Evolutionary conservation across 1,140 invertebrate species (phyloP).

Genomic region (Diachasmimorpha longicaudata): DNA sequence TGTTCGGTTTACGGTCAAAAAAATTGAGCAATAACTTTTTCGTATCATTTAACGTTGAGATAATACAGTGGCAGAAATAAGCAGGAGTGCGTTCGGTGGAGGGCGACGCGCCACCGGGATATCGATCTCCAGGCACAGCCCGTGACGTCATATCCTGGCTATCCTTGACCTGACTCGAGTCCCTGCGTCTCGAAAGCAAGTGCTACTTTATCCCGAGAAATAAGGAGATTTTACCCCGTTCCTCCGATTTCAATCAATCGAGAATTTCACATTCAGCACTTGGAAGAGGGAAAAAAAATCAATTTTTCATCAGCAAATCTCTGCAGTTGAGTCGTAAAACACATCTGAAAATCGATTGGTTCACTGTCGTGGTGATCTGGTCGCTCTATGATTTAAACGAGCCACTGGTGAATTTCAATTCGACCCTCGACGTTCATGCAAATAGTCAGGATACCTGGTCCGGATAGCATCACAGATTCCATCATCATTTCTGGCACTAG

Average conservation of each 20-base stretch:
- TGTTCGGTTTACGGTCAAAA: no score
- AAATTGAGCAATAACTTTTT: no score
- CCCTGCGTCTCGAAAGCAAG: slow-evolving; percentile 29
- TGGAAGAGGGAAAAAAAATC: neutral
- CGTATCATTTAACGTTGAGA: neutral
- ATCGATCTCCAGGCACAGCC: slow-evolving; percentile 52
- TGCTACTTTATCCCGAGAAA: neutral
- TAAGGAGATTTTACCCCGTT: neutral
- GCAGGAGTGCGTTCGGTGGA: neutral
- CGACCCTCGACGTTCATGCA: neutral
- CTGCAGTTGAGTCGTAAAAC: neutral
- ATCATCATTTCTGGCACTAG: neutral
- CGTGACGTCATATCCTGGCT: slow-evolving; percentile 59
- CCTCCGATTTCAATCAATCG: neutral
- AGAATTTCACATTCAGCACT: neutral
- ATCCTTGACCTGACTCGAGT: slow-evolving; percentile 58
- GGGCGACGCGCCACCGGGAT: slow-evolving; percentile 35
- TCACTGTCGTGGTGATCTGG: neutral
- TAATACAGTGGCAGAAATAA: neutral
- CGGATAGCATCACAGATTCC: neutral
- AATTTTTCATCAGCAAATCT: neutral
- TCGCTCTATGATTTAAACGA: slow-evolving; percentile 4
- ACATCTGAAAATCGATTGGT: neutral
- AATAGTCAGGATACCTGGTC: neutral
- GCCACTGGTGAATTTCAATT: slow-evolving; percentile 17